These are phyloP conservation scores for Oedothorax gibbosus DNA, from an alignment of 1,140 invertebrate species.

Conservation along the genomic window DNA sequence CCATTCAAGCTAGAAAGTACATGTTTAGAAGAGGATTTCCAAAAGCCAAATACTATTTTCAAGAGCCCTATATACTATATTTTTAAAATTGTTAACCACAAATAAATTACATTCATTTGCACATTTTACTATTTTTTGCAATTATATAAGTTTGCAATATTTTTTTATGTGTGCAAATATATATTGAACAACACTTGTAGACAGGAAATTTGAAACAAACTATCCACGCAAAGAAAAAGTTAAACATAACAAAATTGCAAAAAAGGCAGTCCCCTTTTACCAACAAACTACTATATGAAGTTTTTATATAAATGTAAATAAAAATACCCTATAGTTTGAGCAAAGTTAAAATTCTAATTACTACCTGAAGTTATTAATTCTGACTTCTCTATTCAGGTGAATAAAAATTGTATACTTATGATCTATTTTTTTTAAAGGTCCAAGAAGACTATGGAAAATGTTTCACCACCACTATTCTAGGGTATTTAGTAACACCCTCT, in stretches of 20 bases:
- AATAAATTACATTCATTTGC: too few relatives aligned
- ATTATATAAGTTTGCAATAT: too few relatives aligned
- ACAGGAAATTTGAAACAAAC: not conserved
- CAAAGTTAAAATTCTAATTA: not conserved
- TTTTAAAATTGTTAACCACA: too few relatives aligned
- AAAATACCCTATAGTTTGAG: not conserved
- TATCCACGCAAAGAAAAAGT: not conserved
- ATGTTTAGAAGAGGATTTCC: too few relatives aligned
- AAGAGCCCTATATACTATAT: too few relatives aligned
- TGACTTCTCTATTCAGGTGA: not conserved
- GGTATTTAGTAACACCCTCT: slow-evolving; percentile 6
- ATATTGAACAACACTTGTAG: too few relatives aligned
- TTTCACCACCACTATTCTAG: slow-evolving; percentile 9
- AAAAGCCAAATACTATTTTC: too few relatives aligned
- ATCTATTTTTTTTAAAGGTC: slow-evolving; percentile 10
- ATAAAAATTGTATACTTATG: not conserved
- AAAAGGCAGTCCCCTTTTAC: not conserved
- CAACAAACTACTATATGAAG: not conserved
- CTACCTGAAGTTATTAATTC: not conserved
- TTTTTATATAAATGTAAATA: not conserved
- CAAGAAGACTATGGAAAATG: slow-evolving; percentile 25
- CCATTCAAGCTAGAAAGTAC: too few relatives aligned
- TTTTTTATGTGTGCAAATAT: too few relatives aligned
- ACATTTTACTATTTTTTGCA: too few relatives aligned
- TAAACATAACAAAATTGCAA: not conserved